phyloP scores from a whole-genome alignment of 2,113 vertebrate species.

The Calyptomena viridis region DNA sequence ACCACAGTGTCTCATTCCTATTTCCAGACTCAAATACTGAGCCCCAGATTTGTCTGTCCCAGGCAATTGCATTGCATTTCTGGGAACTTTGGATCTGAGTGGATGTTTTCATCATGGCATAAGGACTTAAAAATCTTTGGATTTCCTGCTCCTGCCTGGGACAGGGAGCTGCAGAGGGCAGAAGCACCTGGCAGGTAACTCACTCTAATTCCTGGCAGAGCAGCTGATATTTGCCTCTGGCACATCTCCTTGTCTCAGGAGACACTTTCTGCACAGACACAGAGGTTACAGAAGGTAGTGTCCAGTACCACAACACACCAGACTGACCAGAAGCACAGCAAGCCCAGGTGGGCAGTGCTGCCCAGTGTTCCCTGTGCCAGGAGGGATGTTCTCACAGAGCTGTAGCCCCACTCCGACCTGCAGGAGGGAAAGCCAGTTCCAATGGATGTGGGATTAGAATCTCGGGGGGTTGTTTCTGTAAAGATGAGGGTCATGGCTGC shows the following conservation, averaged over 20 bases:
- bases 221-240: background rate
- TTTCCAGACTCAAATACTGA: background rate
- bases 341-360: background rate
- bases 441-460: too few species aligned
- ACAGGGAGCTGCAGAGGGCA: background rate
- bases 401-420: too few species aligned
- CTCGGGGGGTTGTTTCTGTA: too few species aligned
- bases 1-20: background rate
- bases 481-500: too few species aligned
- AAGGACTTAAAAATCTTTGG: background rate
- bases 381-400: too few species aligned
- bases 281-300: background rate
- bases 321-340: background rate
- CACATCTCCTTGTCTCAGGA: background rate
- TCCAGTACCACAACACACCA: background rate
- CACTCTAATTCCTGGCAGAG: background rate
- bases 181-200: background rate
- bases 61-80: background rate
- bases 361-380: too few species aligned
- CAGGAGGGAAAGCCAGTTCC: too few species aligned
- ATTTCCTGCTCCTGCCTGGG: background rate
- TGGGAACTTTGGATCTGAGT: background rate
- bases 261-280: background rate
- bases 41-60: background rate
- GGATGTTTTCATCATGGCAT: fast-evolving